Base-by-base conservation (phyloP, 2,888 invertebrate genomes). In the Pseudanteris insignis region DNA sequence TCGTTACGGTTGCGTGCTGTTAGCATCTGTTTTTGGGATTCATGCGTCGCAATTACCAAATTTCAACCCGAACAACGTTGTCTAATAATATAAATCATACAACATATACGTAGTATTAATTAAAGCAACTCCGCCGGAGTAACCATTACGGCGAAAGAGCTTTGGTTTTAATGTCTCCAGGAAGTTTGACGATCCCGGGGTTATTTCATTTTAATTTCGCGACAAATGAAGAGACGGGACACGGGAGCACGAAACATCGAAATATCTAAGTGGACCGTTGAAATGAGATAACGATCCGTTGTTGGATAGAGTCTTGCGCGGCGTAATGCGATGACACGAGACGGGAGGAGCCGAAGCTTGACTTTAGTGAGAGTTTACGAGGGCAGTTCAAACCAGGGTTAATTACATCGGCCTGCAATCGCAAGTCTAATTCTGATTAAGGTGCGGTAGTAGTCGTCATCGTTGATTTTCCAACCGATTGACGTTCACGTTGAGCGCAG, bases 351-450 rank as follows among this genome's bases (percentile, higher is more conserved):
- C 68, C 59, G 62, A 64, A 65, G 66, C 67, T 70, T 72, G 75
- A 74, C 75, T 76, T 74, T 73, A 70, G 74, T 72, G 77, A 76
- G 74, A 79, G 76, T 79, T 79, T 80, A 80, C 75, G 79, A 79
- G 76, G 73, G 67, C 72, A 69, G 71, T 72, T 64, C 69, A 71
- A 74, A 70, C 72, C 68, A 70, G 70, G 72, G 76, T 77, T 78
- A 78, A 78, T 79, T 79, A 75, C 76, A 79, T 79, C 77, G 74
- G 68, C 72, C 74, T 67, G 75, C 74, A 76, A 78, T 77, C 72
- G 73, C 67, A 62, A 70, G 74, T 72, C 74, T 74, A 74, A 78
- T 73, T 72, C 75, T 78, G 77, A 78, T 79, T 78, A 76, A 67
- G 50, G 50, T 50, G 54, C 60, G 41, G 41, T 15, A 47, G 41